phyloP scores from a whole-genome alignment of 2,113 vertebrate genomes.

The Trichechus manatus region DNA sequence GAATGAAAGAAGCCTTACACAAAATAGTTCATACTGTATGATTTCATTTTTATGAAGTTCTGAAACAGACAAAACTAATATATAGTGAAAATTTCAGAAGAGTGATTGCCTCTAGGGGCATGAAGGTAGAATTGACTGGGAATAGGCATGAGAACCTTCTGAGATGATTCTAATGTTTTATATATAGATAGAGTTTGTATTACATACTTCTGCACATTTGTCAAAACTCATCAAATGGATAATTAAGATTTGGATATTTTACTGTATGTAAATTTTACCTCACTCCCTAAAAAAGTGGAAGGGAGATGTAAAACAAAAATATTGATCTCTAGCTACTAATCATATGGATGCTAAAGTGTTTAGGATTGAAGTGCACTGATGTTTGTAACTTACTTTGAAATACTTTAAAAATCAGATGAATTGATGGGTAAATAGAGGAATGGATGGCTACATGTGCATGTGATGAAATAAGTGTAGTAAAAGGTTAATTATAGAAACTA shows the following conservation, averaged over 20 bases:
- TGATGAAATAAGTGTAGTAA: neutral
- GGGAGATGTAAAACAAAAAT: neutral
- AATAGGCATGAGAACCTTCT: neutral
- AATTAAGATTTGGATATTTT: conserved; percentile 25
- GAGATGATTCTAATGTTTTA: neutral
- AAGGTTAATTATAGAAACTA: neutral
- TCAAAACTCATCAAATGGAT: neutral
- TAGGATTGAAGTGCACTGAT: neutral
- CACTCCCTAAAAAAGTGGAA: neutral
- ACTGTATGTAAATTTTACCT: neutral
- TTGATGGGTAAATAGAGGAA: neutral
- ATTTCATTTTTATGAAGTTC: neutral
- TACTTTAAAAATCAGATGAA: conserved; percentile 22
- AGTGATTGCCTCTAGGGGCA: neutral
- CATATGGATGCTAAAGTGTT: neutral
- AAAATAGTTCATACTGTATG: neutral
- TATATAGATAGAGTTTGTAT: neutral
- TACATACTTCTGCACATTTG: neutral
- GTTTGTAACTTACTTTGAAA: neutral
- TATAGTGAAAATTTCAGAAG: neutral
- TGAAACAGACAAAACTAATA: neutral
- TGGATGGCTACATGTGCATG: neutral
- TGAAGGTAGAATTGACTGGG: neutral
- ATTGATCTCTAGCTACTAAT: neutral
- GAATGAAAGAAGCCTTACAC: neutral